phyloP scores from a whole-genome alignment of 2,888 invertebrate genomes.

The Zonitis immaculata region DNA sequence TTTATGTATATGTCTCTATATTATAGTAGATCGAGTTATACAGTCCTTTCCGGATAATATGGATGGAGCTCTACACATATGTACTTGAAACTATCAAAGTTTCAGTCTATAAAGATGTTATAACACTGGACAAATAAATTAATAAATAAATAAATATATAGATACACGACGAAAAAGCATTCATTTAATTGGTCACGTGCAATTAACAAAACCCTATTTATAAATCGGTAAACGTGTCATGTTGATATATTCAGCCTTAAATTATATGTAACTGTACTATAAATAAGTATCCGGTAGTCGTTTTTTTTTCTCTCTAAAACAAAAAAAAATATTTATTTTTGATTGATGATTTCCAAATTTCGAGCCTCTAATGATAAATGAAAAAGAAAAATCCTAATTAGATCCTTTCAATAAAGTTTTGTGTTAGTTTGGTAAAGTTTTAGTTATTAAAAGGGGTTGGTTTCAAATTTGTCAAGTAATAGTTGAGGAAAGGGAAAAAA shows the following conservation, averaged over 20 bases:
- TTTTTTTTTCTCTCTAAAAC: not conserved
- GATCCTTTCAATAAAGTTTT: slow-evolving; percentile 19
- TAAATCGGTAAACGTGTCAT: slow-evolving; percentile 2
- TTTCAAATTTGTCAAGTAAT: not conserved
- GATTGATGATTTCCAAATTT: slow-evolving; percentile 18
- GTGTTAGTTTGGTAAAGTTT: slow-evolving; percentile 5
- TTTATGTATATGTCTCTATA: not conserved
- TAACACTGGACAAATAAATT: not conserved
- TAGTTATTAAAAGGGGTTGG: not conserved
- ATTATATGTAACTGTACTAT: slow-evolving; percentile 5
- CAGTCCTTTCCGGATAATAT: not conserved
- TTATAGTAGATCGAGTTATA: not conserved
- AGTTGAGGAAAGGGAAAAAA: too few relatives aligned
- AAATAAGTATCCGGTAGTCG: slow-evolving; percentile 4
- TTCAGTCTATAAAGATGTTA: not conserved
- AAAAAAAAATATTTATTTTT: not conserved
- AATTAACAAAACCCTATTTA: slow-evolving; percentile 1
- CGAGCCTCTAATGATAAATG: slow-evolving; percentile 20
- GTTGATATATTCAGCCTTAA: slow-evolving; percentile 3
- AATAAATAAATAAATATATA: not conserved
- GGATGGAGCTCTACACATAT: not conserved
- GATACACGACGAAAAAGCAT: not conserved
- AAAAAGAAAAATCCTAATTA: slow-evolving; percentile 16
- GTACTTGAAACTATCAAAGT: not conserved
- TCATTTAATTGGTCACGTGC: slow-evolving; percentile 3